Conservation (phyloP, 2,113 vertebrate genomes). For the Grallaria varia region DNA sequence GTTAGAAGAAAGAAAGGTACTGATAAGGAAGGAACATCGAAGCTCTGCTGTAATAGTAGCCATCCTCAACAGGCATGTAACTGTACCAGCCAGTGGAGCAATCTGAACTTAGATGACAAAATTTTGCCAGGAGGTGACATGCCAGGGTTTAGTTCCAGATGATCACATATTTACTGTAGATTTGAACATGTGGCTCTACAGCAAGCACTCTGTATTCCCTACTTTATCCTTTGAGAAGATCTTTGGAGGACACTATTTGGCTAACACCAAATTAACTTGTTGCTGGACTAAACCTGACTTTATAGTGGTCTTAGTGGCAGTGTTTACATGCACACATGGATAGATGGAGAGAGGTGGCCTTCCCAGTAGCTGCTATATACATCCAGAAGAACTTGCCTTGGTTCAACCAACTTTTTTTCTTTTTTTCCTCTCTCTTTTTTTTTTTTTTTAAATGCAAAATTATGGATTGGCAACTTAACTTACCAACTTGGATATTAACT, state of each 20-base stretch:
- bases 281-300: neutral
- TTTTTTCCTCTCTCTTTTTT: too few relatives aligned
- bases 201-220: neutral
- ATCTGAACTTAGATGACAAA: neutral
- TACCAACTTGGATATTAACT: constrained; percentile 33
- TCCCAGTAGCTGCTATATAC: neutral
- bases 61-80: neutral
- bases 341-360: neutral
- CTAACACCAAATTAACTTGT: neutral
- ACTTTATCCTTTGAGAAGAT: neutral
- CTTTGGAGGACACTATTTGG: neutral
- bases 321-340: neutral
- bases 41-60: neutral
- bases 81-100: neutral
- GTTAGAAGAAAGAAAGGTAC: neutral
- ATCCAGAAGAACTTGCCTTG: neutral
- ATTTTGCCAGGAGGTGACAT: neutral
- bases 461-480: neutral
- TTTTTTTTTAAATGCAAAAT: neutral
- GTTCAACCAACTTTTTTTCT: neutral
- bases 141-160: neutral
- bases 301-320: neutral
- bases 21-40: neutral
- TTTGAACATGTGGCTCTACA: neutral
- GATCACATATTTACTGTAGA: neutral